phyloP scores from a whole-genome alignment of 2,113 vertebrate genomes.

The Butorides virescens region DNA sequence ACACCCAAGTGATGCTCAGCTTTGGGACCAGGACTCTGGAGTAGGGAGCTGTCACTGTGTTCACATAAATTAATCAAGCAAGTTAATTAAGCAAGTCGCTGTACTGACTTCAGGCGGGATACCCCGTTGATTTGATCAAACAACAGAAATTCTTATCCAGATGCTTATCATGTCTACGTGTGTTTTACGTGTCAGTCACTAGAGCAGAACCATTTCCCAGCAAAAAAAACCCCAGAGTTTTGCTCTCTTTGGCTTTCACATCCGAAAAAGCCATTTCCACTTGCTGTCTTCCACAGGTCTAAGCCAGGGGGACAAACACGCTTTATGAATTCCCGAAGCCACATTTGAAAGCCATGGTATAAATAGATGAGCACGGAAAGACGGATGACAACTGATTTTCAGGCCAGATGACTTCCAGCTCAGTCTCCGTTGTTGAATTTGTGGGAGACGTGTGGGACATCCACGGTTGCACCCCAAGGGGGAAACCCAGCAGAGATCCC shows the following conservation, averaged over 20 bases:
- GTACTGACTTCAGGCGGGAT: neutral
- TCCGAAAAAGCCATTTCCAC: neutral
- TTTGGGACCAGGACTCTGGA: neutral
- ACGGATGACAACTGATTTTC: neutral
- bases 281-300: neutral
- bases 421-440: neutral
- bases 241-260: neutral
- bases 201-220: neutral
- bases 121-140: neutral
- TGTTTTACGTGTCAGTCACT: neutral
- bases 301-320: neutral
- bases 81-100: neutral
- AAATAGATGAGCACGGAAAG: neutral
- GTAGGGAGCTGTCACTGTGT: neutral
- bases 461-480: neutral
- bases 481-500: neutral
- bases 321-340: neutral
- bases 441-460: neutral
- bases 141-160: neutral
- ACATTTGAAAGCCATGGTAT: neutral
- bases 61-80: neutral
- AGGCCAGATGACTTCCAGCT: neutral
- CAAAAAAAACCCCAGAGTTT: neutral
- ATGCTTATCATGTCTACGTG: rapidly evolving
- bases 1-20: neutral